phyloP scores from a whole-genome alignment of 2,888 invertebrate species.

The Lingula anatina region DNA sequence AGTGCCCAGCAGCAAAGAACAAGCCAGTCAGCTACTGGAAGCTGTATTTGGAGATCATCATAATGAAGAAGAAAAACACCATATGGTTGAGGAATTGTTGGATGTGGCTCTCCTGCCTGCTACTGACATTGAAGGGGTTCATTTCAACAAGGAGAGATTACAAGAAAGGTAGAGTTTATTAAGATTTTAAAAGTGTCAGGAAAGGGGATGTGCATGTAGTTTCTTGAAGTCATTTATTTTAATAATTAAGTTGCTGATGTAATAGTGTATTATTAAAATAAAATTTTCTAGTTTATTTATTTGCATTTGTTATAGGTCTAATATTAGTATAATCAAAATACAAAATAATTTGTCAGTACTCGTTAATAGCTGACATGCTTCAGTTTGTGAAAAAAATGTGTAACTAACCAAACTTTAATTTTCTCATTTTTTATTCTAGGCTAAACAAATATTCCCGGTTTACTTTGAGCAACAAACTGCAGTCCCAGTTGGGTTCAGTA shows the following conservation, averaged over 20 bases:
- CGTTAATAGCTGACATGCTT: no score
- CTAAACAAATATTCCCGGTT: slow-evolving; percentile 33
- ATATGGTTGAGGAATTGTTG: slow-evolving; percentile 39
- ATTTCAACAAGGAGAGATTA: slow-evolving; percentile 35
- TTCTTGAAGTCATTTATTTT: no score
- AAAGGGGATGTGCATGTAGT: neutral
- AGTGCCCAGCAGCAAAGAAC: slow-evolving; percentile 14
- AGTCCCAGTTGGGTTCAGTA: slow-evolving; percentile 33
- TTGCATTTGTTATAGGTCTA: no score
- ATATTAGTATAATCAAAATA: neutral
- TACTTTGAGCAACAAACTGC: slow-evolving; percentile 32
- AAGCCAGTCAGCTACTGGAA: slow-evolving; percentile 28
- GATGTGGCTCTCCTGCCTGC: slow-evolving; percentile 38
- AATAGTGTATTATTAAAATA: no score
- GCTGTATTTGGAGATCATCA: slow-evolving; percentile 37
- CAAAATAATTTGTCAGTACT: no score
- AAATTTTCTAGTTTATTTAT: no score
- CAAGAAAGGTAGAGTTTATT: slow-evolving; percentile 27
- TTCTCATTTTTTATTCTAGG: slow-evolving; percentile 15
- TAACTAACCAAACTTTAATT: no score
- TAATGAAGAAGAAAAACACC: slow-evolving; percentile 37
- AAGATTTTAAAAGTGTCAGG: neutral
- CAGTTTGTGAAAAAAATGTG: no score
- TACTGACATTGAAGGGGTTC: slow-evolving; percentile 34
- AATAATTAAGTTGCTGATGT: no score